Evolutionary conservation across 2,113 vertebrate species (phyloP), one percentile per base, ranked within the genome.

Genomic region (Embiotoca jacksoni): DNA sequence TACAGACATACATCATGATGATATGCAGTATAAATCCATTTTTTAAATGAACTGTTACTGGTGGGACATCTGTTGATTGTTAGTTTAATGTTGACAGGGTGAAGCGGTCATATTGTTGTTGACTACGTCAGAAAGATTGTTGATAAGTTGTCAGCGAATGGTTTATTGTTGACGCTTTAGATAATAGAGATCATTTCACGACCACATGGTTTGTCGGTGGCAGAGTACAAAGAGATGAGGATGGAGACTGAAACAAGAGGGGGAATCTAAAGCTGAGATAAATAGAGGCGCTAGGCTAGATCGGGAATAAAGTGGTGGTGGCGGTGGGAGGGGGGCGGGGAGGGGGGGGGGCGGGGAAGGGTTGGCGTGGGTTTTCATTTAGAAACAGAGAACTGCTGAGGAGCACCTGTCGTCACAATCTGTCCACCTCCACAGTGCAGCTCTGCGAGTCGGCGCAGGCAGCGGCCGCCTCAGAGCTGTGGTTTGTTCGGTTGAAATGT

Each of bases 371-470:
- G 68, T 74, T 84, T 74, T 52, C 72, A 75, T 81, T 85, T 83
- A 76, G 81, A 83, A 69, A 60, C 15, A 77, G 88, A 85, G 77
- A 86, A 73, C 88, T 82, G 89, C 89, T 66, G 90, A 85, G 91
- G 75, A 75, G 82, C 92, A 92, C 93, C 92, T 92, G 91, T 86
- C 87, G 57, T 72, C 75, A 74, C 89, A 88, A 89, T 92, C 90
- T 92, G 92, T 90, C 86, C 89, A 76, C 83, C 80, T 89, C 81
- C 82, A 66, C 83, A 66, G 9, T 65, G 72, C 1, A 57, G 66
- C 83, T 82, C 64, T 62, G 56, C 7, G 5, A 67, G 66, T 75
- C 67, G 68, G 60, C 70, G 67, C 78, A 80, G 70, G 64, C 64
- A 61, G 83, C 3, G 56, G 66, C 79, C 39, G 85, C 76, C 67